Evolutionary conservation across 2,888 invertebrate genomes (phyloP).

Genomic region (Bellardia bayeri): DNA sequence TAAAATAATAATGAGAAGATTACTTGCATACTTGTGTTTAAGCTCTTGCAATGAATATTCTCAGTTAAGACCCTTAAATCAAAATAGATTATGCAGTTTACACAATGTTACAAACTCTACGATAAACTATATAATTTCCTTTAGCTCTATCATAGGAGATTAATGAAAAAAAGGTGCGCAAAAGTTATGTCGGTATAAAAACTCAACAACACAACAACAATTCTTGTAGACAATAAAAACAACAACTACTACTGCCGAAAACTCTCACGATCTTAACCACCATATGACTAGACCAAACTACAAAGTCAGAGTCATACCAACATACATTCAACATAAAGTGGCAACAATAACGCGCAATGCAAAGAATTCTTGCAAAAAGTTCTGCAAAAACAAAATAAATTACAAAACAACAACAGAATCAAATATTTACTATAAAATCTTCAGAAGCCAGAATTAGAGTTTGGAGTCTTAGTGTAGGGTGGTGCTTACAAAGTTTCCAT

Average conservation of each 20-base stretch:
- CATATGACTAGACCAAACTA: constrained; percentile 64
- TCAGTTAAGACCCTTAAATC: no score
- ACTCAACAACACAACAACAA: constrained; percentile 48
- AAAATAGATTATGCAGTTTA: no score
- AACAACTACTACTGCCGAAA: constrained; percentile 49
- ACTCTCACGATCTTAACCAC: constrained; percentile 69
- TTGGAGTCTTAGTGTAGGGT: constrained; percentile 63
- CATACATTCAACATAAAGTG: constrained; percentile 73
- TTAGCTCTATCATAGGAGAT: not conserved
- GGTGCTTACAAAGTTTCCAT: constrained; percentile 59
- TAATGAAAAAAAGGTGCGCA: constrained; percentile 57
- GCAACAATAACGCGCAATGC: constrained; percentile 71
- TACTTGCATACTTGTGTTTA: no score
- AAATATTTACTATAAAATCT: constrained; percentile 43
- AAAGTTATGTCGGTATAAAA: constrained; percentile 61
- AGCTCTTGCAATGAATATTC: no score
- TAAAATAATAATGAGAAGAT: no score
- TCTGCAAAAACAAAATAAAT: not conserved
- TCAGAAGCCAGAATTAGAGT: constrained; percentile 41
- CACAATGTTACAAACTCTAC: not conserved
- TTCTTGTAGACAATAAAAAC: constrained; percentile 43
- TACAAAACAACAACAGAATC: constrained; percentile 17
- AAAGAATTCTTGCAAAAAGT: constrained; percentile 61
- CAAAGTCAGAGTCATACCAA: constrained; percentile 54
- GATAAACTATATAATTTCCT: not conserved